Percentiles rank a stretch among this genome's conserved stretches.
Conservation (phyloP, 2,888 invertebrate genomes). For the Phengaris alcon region DNA sequence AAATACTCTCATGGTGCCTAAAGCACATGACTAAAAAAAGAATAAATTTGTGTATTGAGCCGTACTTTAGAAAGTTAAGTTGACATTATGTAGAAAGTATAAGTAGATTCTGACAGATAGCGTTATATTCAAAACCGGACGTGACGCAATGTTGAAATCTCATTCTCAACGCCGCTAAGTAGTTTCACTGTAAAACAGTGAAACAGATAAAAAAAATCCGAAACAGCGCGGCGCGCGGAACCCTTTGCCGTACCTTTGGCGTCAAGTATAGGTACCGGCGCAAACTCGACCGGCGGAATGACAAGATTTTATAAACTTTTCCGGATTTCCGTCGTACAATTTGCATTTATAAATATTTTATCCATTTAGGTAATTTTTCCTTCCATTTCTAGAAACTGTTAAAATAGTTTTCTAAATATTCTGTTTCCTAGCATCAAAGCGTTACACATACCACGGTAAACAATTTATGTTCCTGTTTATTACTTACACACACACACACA, state of each 20-base stretch:
- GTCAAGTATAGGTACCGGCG: background rate
- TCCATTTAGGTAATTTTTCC: background rate
- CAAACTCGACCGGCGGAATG: background rate
- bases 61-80: too few species aligned
- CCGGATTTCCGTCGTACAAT: background rate
- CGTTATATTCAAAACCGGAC: too few species aligned
- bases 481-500: too few species aligned
- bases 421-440: background rate
- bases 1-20: too few species aligned
- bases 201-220: background rate
- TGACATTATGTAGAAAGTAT: too few species aligned
- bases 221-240: background rate
- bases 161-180: too few species aligned
- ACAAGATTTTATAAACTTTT: slow-evolving; percentile 11
- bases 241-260: background rate
- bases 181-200: background rate
- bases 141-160: too few species aligned
- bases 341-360: slow-evolving; percentile 16
- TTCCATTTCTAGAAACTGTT: background rate
- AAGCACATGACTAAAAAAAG: too few species aligned
- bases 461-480: too few species aligned
- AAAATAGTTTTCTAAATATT: background rate
- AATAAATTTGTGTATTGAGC: too few species aligned
- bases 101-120: too few species aligned
- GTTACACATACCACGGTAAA: background rate